Percentiles rank a stretch among this genome's conserved stretches.
Evolutionary conservation across 1,140 invertebrate species (phyloP).

Genomic region (Drosophila sproati): DNA sequence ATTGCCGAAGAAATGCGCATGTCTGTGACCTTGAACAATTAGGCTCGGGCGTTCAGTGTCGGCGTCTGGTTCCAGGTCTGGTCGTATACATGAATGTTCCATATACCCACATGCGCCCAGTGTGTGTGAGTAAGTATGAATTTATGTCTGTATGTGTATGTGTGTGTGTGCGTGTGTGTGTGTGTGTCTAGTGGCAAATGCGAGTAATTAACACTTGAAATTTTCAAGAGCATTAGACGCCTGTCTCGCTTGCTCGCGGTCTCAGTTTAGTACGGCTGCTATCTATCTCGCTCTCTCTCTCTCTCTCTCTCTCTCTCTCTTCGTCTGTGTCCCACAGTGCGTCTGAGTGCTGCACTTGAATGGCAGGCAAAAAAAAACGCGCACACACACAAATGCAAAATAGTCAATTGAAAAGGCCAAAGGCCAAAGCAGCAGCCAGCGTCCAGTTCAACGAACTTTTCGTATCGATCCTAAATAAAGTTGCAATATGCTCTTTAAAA

Average conservation of each 20-base stretch:
- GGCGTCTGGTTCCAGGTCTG: constrained; percentile 54
- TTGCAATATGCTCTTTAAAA: constrained; percentile 54
- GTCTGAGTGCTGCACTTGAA: constrained; percentile 70
- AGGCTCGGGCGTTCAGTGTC: constrained; percentile 52
- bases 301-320: constrained; percentile 5
- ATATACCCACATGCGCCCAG: constrained; percentile 57
- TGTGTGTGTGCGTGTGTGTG: constrained; percentile 22
- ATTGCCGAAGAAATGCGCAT: constrained; percentile 73
- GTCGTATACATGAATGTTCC: constrained; percentile 54
- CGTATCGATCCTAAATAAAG: constrained; percentile 54
- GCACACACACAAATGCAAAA: constrained; percentile 49
- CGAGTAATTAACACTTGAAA: constrained; percentile 78
- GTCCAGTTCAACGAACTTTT: constrained; percentile 67
- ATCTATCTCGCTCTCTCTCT: constrained; percentile 8
- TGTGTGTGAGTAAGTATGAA: neutral
- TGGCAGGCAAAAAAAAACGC: constrained; percentile 14
- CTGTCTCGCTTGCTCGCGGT: constrained; percentile 33
- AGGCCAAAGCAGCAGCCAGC: constrained; percentile 35
- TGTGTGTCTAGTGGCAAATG: constrained; percentile 52
- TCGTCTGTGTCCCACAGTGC: constrained; percentile 23
- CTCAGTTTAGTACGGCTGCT: neutral
- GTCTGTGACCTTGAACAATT: constrained; percentile 79
- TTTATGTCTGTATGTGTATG: constrained; percentile 6
- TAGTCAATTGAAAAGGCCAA: constrained; percentile 56
- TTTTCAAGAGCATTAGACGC: constrained; percentile 74